phyloP scores from a whole-genome alignment of 1,140 invertebrate species.

The Brachystomella parvula region DNA sequence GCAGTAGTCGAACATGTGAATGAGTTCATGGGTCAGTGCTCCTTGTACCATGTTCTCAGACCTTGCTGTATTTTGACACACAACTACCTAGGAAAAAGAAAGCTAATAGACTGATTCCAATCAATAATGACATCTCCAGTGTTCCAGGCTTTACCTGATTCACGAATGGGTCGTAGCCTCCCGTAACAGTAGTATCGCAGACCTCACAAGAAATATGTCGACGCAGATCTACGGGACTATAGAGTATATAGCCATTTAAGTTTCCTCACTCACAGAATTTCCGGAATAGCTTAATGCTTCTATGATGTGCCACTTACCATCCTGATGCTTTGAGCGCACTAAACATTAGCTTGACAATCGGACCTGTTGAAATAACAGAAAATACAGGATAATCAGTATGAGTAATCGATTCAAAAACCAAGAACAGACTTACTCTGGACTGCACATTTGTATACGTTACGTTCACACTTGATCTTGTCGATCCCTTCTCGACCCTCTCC shows the following conservation, averaged over 20 bases:
- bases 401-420: constrained; percentile 11
- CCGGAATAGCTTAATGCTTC: background rate
- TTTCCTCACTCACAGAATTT: background rate
- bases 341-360: constrained; percentile 76
- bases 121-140: background rate
- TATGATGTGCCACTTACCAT: constrained; percentile 58
- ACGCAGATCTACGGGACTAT: constrained; percentile 65
- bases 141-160: constrained; percentile 61
- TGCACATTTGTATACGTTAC: constrained; percentile 64
- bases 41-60: constrained; percentile 60
- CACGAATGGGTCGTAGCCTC: constrained; percentile 80
- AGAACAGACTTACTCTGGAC: constrained; percentile 57
- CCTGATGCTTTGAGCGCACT: constrained; percentile 73
- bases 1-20: constrained; percentile 96
- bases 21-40: constrained; percentile 82
- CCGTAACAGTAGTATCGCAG: constrained; percentile 70
- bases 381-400: constrained; percentile 11
- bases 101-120: background rate
- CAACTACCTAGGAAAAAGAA: constrained; percentile 60
- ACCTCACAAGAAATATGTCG: constrained; percentile 87
- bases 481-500: constrained; percentile 57
- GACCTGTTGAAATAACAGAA: constrained; percentile 50
- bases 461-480: constrained; percentile 69
- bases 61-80: constrained; percentile 77
- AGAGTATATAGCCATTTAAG: constrained; percentile 40